Conservation (phyloP, 2,797 vertebrate genomes). For the Semotilus atromaculatus region DNA sequence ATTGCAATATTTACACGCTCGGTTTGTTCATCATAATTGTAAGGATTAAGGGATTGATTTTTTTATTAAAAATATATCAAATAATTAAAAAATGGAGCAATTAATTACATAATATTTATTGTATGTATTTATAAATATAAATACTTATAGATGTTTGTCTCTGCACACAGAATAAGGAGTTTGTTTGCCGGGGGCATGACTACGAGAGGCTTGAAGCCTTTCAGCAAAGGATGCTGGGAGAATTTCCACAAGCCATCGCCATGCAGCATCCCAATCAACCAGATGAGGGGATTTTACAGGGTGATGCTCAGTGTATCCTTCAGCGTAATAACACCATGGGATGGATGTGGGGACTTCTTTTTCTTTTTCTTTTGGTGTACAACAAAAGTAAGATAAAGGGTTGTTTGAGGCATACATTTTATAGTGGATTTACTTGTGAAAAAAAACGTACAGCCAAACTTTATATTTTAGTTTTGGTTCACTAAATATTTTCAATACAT, state of each 20-base stretch:
- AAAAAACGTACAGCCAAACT: background rate
- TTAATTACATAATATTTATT: background rate
- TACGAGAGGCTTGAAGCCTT: slow-evolving; percentile 97
- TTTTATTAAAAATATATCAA: slow-evolving; percentile 23
- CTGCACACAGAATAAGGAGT: slow-evolving; percentile 92
- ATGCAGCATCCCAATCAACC: slow-evolving; percentile 99
- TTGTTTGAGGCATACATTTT: background rate
- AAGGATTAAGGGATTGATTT: slow-evolving; percentile 31
- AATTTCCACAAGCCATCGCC: slow-evolving; percentile 98
- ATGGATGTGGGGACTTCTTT: too few species aligned
- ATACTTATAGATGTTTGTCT: background rate
- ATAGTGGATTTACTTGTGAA: background rate
- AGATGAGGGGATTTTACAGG: slow-evolving; percentile 93
- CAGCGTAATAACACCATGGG: background rate
- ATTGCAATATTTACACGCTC: background rate
- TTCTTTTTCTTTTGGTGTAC: background rate
- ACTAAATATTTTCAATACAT: background rate
- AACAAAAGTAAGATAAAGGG: background rate
- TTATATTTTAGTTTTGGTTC: background rate
- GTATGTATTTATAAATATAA: slow-evolving; percentile 1
- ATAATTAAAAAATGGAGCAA: background rate
- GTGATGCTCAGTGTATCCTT: slow-evolving; percentile 98
- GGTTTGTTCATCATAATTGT: background rate
- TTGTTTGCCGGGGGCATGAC: slow-evolving; percentile 96
- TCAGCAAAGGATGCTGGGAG: slow-evolving; percentile 98